phyloP scores from a whole-genome alignment of 2,888 invertebrate genomes.

The Serrognathus titanus region DNA sequence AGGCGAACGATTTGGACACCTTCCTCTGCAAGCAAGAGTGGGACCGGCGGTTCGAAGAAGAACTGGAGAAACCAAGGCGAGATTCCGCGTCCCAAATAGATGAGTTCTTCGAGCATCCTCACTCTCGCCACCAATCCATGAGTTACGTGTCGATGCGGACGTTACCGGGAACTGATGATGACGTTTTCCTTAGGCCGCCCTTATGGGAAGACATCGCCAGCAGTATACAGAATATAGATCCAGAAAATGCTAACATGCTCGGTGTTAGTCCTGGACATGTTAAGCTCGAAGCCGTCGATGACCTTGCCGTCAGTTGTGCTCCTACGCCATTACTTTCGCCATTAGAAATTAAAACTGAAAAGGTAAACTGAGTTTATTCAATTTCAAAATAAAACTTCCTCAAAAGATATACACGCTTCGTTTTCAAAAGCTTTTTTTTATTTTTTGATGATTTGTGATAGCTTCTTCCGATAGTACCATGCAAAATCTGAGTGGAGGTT shows the following conservation, averaged over 20 bases:
- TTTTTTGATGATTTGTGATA: too few species aligned
- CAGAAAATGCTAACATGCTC: constrained; percentile 85
- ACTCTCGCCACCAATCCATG: constrained; percentile 39
- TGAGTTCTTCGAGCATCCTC: constrained; percentile 62
- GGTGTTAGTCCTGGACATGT: constrained; percentile 73
- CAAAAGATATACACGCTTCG: too few species aligned
- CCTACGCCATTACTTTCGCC: constrained; percentile 72
- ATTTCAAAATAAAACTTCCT: too few species aligned
- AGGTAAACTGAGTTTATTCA: constrained; percentile 40
- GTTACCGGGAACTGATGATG: constrained; percentile 65
- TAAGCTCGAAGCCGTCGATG: constrained; percentile 75
- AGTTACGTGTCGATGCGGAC: constrained; percentile 56
- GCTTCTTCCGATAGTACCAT: too few species aligned
- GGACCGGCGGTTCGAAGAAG: constrained; percentile 63
- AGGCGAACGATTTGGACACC: constrained; percentile 78
- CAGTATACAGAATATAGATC: constrained; percentile 86
- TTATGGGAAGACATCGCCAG: constrained; percentile 91
- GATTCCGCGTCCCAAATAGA: constrained; percentile 62
- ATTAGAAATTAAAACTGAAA: constrained; percentile 77
- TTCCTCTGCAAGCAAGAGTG: constrained; percentile 75
- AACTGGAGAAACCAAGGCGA: constrained; percentile 55
- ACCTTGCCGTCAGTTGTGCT: constrained; percentile 44
- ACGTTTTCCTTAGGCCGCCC: constrained; percentile 82
- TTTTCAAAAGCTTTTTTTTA: too few species aligned
- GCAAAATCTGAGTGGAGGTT: too few species aligned